Conservation (phyloP, 2,113 vertebrate species). For the Actinemys pallida region DNA sequence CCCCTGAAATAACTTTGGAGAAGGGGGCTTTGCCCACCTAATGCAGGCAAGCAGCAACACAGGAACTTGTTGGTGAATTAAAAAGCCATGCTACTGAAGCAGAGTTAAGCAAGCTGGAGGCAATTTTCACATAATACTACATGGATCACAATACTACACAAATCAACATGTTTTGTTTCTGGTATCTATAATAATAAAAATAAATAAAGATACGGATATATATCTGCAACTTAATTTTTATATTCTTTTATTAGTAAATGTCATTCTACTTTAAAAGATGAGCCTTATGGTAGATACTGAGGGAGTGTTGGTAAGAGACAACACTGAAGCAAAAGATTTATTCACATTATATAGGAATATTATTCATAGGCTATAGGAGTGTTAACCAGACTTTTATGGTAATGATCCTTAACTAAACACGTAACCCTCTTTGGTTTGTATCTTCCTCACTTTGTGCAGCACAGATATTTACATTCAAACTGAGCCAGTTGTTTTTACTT, state of each 20-base stretch:
- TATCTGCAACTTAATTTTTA: too few species aligned
- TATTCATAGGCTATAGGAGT: neutral
- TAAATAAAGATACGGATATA: too few species aligned
- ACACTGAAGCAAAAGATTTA: neutral
- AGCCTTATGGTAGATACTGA: too few species aligned
- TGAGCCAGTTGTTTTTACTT: neutral
- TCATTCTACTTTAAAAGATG: too few species aligned
- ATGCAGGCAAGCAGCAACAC: neutral
- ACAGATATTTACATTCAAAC: neutral
- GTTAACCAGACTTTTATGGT: neutral
- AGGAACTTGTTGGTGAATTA: neutral
- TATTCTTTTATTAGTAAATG: too few species aligned
- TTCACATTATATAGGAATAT: neutral
- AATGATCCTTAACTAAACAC: neutral
- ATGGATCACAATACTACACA: neutral
- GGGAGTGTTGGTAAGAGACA: neutral
- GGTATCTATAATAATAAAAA: neutral
- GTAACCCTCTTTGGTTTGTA: neutral
- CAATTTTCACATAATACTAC: neutral
- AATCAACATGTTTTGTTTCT: fast-evolving
- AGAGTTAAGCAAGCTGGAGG: neutral
- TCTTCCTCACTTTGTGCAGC: neutral
- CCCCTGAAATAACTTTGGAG: neutral
- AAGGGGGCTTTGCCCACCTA: neutral
- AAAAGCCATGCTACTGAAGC: neutral